A percentile compares a stretch with the other conserved stretches of the same genome.
Evolutionary conservation across 2,113 vertebrate species (phyloP).

Genomic region (Hippolais icterina): DNA sequence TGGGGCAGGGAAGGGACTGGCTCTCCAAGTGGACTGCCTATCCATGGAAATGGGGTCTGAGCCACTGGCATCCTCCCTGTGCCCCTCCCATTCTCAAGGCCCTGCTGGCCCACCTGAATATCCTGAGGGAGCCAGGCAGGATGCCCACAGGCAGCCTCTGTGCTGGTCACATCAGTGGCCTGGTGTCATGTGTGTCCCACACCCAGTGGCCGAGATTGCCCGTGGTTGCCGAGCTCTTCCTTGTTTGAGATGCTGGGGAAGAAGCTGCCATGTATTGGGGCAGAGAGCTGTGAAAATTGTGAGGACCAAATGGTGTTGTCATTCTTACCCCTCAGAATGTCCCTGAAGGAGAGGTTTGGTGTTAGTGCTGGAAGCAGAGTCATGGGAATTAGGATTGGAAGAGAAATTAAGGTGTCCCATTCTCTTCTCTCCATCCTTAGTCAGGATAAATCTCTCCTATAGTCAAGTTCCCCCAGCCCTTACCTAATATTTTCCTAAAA

Average conservation of each 20-base stretch:
- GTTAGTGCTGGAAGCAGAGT: background rate
- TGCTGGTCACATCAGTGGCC: background rate
- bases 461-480: background rate
- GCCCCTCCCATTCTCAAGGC: background rate
- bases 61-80: background rate
- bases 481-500: background rate
- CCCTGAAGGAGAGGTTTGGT: background rate
- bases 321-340: background rate
- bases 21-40: background rate
- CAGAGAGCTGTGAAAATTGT: background rate
- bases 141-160: background rate
- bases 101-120: background rate
- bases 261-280: accelerated
- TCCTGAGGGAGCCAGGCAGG: background rate
- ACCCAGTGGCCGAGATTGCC: background rate
- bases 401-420: background rate
- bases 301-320: background rate
- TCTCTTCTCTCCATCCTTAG: background rate
- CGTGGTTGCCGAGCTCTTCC: background rate
- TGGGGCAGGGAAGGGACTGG: background rate
- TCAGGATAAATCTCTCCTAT: background rate
- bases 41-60: background rate
- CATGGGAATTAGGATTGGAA: background rate
- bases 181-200: background rate
- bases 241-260: background rate